These are phyloP conservation scores for Coluber constrictor DNA, from an alignment of 2,797 vertebrate species.

Conservation along the genomic window DNA sequence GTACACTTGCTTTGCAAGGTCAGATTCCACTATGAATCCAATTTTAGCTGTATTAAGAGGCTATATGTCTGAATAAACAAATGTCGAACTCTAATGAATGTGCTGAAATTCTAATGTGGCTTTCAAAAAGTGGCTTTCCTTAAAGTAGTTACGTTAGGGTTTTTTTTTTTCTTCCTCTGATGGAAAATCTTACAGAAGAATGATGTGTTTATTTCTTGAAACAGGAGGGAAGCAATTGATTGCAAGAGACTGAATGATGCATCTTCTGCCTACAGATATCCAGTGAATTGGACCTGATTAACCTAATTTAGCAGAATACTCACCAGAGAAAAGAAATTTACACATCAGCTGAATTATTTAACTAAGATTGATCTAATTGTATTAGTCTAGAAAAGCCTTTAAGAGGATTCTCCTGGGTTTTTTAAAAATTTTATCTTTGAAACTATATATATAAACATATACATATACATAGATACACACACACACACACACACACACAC, in stretches of 20 bases:
- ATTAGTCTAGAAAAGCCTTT: neutral
- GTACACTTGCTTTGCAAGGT: neutral
- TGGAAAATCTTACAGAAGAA: neutral
- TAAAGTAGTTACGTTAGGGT: neutral
- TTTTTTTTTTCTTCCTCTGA: neutral
- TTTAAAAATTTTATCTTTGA: neutral
- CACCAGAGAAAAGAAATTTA: conserved; percentile 10
- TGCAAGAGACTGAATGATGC: neutral
- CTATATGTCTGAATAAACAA: neutral
- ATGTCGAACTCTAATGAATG: neutral
- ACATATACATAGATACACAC: no score
- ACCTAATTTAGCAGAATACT: conserved; percentile 12
- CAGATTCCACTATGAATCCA: conserved; percentile 13
- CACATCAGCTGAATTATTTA: conserved; percentile 8
- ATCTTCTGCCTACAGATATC: neutral
- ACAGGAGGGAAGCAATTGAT: neutral
- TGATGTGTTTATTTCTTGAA: neutral
- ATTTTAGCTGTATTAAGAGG: conserved; percentile 11
- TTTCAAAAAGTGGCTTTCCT: neutral
- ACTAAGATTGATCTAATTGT: conserved; percentile 8
- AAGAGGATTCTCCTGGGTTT: neutral
- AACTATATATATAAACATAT: neutral
- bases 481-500: no score
- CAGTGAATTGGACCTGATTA: conserved; percentile 10
- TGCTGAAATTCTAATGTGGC: neutral